Evolutionary conservation across 2,888 invertebrate species (phyloP), one percentile per base, ranked within the genome.

Genomic region (Heliconius hortense): DNA sequence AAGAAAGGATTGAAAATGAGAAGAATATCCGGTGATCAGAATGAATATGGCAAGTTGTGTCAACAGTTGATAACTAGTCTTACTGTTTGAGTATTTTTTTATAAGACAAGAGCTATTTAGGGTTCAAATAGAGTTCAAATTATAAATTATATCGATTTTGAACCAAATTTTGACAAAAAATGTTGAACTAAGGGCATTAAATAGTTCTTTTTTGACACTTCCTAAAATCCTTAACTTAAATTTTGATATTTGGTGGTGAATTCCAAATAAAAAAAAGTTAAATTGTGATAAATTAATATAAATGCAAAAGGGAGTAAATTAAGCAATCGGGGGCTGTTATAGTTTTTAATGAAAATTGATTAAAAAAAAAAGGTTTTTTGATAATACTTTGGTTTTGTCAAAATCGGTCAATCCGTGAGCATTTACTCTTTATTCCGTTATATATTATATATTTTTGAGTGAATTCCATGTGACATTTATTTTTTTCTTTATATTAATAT

Each of bases 51-150:
- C 79, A 97, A 97, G 88, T 94, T 98, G 62, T 98, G 98, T 89
- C 97, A 97, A 86, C 97, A 98, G 90, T 91, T 98, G 82, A 97
- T 98, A 77, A 97, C 97, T 71, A 97, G 97, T 86, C 96, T 98
- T 94, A 97, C 97, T 76, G 97, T 97, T 71, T 71, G 69, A 69
- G 69, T 69, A 56, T 43, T 62, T 43, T 71, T 71, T 43, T 39
- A 39, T 62, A 26, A n/a, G 31, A 56, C 56, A 71, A 39, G 35
- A 60, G 70, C 39, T 60, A 26, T 70, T 59, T 59, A 10, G 13
- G 60, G 43, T 21, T 31, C 5, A n/a, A 56, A 24, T 15, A 15
- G 11, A 5, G 31, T 69, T 56, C 69, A 69, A 24, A 31, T n/a
- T 35, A 2, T 39, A 7, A 18, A 18, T 66, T 66, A 43, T 66